Evolutionary conservation across 2,113 vertebrate genomes (phyloP).

Genomic region (Onychostruthus taczanowskii): DNA sequence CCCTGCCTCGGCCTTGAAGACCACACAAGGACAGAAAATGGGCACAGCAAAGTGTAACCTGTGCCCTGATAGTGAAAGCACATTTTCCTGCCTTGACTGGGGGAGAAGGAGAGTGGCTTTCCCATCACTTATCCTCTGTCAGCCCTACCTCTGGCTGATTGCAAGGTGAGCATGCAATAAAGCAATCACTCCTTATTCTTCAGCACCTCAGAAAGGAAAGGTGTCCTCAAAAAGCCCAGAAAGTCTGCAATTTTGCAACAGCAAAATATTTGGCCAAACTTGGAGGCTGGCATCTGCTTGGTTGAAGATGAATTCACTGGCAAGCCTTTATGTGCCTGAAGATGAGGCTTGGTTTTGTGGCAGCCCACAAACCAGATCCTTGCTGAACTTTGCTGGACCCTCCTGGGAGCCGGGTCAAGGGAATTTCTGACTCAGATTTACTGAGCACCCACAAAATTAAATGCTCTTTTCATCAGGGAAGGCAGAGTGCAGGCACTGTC

Average conservation of each 20-base stretch:
- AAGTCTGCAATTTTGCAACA: not conserved
- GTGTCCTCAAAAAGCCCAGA: not conserved
- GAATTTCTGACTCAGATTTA: slow-evolving; percentile 9
- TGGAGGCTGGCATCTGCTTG: not conserved
- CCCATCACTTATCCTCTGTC: not conserved
- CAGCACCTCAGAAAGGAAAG: not conserved
- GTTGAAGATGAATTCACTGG: not conserved
- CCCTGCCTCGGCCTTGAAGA: not conserved
- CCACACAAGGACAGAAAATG: not conserved
- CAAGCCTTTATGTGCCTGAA: not conserved
- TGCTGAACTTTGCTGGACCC: not conserved
- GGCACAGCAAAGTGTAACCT: not conserved
- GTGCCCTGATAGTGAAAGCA: not conserved
- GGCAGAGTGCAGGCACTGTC: not conserved
- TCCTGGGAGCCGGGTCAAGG: not conserved
- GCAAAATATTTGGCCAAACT: not conserved
- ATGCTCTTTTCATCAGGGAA: not conserved
- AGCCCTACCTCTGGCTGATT: not conserved
- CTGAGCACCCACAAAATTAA: slow-evolving; percentile 6
- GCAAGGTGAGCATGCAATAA: not conserved
- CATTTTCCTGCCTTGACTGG: not conserved
- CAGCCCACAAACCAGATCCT: not conserved
- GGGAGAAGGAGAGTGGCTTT: not conserved
- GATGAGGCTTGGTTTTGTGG: not conserved
- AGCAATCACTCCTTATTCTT: not conserved